Conservation (phyloP, 2,888 invertebrate genomes). For the Prosapia bicincta region DNA sequence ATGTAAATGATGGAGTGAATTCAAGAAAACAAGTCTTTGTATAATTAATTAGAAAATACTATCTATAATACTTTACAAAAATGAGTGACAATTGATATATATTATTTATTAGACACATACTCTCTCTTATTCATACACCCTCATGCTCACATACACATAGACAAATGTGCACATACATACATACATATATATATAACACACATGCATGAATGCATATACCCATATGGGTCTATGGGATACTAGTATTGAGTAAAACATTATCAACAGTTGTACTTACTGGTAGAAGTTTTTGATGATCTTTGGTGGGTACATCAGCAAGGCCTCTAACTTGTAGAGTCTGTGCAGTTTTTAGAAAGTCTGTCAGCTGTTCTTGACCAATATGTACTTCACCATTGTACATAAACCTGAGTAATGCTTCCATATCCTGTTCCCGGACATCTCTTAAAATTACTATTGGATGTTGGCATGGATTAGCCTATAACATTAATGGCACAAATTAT, state of each 20-base stretch:
- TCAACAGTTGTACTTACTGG: constrained; percentile 59
- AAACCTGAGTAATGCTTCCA: constrained; percentile 62
- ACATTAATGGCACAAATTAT: constrained; percentile 38
- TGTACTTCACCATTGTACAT: constrained; percentile 74
- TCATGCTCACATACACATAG: too few relatives aligned
- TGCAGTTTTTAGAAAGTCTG: constrained; percentile 63
- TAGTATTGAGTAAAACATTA: neutral
- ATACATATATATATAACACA: too few relatives aligned
- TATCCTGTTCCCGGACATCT: constrained; percentile 63
- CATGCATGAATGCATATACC: too few relatives aligned
- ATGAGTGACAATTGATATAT: too few relatives aligned
- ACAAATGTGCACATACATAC: too few relatives aligned
- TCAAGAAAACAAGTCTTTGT: too few relatives aligned
- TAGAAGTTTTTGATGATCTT: constrained; percentile 63
- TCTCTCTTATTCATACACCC: too few relatives aligned
- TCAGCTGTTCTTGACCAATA: constrained; percentile 66
- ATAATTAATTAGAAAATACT: too few relatives aligned
- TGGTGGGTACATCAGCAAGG: constrained; percentile 54
- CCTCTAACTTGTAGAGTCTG: constrained; percentile 66
- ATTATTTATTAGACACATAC: too few relatives aligned
- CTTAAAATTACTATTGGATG: constrained; percentile 72
- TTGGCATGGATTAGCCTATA: constrained; percentile 68
- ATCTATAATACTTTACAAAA: too few relatives aligned
- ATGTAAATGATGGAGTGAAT: too few relatives aligned
- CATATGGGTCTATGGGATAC: too few relatives aligned